Evolutionary conservation across 2,113 vertebrate species (phyloP).

Genomic region (Cettia cetti): DNA sequence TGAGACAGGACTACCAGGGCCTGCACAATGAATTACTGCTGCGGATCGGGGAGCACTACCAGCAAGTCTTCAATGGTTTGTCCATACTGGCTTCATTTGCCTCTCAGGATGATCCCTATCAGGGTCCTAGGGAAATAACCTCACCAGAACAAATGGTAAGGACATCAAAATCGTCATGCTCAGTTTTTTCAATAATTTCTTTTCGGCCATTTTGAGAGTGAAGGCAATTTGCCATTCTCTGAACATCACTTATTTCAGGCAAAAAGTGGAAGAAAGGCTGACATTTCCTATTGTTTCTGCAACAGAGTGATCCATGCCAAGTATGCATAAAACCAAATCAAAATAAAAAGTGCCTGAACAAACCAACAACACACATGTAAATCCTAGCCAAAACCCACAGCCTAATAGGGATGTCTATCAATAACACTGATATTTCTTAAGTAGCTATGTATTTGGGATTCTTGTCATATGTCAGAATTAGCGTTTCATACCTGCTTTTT

Average conservation of each 20-base stretch:
- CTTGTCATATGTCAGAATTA: background rate
- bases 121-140: slow-evolving; percentile 86
- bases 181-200: background rate
- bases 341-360: background rate
- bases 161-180: background rate
- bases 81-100: slow-evolving; percentile 94
- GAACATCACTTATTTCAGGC: background rate
- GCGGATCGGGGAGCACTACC: slow-evolving; percentile 93
- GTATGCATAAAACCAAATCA: background rate
- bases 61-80: slow-evolving; percentile 97
- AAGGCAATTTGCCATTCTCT: background rate
- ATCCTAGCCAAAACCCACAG: background rate
- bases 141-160: slow-evolving; percentile 89
- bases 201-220: background rate
- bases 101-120: slow-evolving; percentile 90
- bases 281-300: background rate
- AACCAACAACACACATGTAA: background rate
- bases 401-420: background rate
- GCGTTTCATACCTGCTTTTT: background rate
- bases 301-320: background rate
- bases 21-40: slow-evolving; percentile 94
- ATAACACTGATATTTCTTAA: background rate
- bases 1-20: slow-evolving; percentile 96
- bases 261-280: background rate
- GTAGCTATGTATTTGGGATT: background rate